Evolutionary conservation across 64 coral and sea anemone species (phyloP).

Genomic region (Montipora capricornis): DNA sequence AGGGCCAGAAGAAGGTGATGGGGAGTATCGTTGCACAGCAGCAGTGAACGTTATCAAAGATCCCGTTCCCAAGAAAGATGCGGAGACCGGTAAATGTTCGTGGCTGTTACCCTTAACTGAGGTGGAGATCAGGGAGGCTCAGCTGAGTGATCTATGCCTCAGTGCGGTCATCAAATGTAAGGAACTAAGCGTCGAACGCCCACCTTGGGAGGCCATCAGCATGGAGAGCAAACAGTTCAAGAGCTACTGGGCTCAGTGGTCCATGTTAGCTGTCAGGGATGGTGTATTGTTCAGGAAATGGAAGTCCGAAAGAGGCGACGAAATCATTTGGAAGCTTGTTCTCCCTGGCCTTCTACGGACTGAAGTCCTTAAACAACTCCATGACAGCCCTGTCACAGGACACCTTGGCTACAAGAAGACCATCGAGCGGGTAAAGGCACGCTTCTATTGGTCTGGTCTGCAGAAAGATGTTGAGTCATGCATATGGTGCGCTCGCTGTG

Average conservation of each 20-base stretch:
- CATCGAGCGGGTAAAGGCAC: background rate
- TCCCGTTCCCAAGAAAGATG: background rate
- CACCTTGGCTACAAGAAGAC: background rate
- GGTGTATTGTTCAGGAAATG: background rate
- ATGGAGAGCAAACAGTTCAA: background rate
- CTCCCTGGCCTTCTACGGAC: background rate
- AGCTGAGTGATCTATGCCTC: background rate
- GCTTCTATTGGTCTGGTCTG: background rate
- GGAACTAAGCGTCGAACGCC: background rate
- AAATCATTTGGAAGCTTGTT: slow-evolving; percentile 8
- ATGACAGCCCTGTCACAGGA: background rate
- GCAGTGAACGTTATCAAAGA: background rate
- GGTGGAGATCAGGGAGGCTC: background rate
- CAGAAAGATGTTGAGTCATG: background rate
- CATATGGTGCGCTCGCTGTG: slow-evolving; percentile 3
- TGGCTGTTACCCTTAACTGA: background rate
- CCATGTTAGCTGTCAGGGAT: background rate
- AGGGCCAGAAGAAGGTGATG: background rate
- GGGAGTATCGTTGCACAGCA: background rate
- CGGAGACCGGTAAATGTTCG: background rate
- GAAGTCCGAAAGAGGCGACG: slow-evolving; percentile 27
- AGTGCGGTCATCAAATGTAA: background rate
- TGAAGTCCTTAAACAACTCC: background rate
- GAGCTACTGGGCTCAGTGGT: slow-evolving; percentile 60
- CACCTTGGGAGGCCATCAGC: background rate